These are phyloP conservation scores for Coreoperca whiteheadi DNA, from an alignment of 2,113 vertebrate genomes.

Conservation along the genomic window DNA sequence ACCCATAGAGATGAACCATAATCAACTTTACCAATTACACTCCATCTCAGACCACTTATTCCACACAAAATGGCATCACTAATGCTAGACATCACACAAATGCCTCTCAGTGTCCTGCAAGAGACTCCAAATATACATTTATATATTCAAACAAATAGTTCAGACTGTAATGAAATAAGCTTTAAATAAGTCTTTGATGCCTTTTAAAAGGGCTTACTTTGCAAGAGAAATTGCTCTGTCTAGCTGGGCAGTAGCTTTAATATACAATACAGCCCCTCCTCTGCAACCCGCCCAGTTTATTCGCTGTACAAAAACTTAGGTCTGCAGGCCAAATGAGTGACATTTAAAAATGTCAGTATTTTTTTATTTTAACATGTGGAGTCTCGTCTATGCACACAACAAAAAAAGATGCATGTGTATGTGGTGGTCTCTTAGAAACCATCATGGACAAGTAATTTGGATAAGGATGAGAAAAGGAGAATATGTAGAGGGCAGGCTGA, in stretches of 20 bases:
- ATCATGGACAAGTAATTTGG: constrained; percentile 6
- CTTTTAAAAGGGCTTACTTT: constrained; percentile 48
- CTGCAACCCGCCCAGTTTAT: not conserved
- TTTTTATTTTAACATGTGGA: constrained; percentile 25
- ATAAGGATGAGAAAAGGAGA: constrained; percentile 31
- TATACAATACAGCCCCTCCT: constrained; percentile 7
- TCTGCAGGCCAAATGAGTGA: constrained; percentile 56
- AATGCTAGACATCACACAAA: constrained; percentile 75
- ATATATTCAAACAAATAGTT: constrained; percentile 69
- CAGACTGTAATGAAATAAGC: constrained; percentile 65
- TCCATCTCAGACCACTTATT: constrained; percentile 82
- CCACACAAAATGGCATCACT: constrained; percentile 75
- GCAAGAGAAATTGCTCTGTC: constrained; percentile 33
- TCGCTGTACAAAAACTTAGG: not conserved
- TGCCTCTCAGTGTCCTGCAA: constrained; percentile 61
- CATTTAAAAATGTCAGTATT: constrained; percentile 65
- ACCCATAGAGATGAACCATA: constrained; percentile 70
- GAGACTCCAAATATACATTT: constrained; percentile 66
- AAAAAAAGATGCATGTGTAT: not conserved
- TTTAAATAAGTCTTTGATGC: constrained; percentile 56
- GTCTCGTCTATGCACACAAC: not conserved
- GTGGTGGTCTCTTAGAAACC: constrained; percentile 18
- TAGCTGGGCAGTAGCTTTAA: constrained; percentile 12
- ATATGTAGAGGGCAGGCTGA: constrained; percentile 15
- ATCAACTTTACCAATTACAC: constrained; percentile 82